Evolutionary conservation across 1,140 invertebrate genomes (phyloP).

Genomic region (Temnothorax nylanderi): DNA sequence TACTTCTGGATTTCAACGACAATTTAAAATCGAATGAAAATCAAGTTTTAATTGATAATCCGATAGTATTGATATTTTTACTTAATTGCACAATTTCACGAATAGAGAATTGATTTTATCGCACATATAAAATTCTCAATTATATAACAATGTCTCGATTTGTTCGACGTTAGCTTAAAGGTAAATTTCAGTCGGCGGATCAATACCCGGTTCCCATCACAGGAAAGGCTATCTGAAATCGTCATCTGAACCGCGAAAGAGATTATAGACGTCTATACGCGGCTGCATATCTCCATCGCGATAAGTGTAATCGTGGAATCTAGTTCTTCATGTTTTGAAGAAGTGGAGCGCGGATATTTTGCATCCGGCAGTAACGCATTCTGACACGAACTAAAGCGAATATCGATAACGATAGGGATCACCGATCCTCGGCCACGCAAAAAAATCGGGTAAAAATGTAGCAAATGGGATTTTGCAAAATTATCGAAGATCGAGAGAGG

Average conservation of each 20-base stretch:
- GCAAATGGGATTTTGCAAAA: slow-evolving; percentile 48
- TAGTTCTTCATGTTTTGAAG: slow-evolving; percentile 62
- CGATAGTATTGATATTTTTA: slow-evolving; percentile 5
- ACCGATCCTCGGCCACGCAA: slow-evolving; percentile 41
- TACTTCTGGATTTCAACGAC: not conserved
- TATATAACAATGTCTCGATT: slow-evolving; percentile 26
- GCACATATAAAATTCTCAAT: not conserved
- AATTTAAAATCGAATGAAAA: not conserved
- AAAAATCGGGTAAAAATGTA: slow-evolving; percentile 43
- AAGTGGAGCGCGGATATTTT: slow-evolving; percentile 59
- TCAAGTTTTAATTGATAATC: not conserved
- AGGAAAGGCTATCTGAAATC: slow-evolving; percentile 59
- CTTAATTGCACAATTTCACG: not conserved
- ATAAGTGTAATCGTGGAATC: slow-evolving; percentile 57
- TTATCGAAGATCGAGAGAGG: slow-evolving; percentile 32
- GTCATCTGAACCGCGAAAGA: slow-evolving; percentile 61
- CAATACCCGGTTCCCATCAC: slow-evolving; percentile 56
- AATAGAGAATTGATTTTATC: slow-evolving; percentile 1
- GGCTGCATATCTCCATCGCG: slow-evolving; percentile 57
- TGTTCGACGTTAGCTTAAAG: slow-evolving; percentile 40
- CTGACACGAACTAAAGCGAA: slow-evolving; percentile 57
- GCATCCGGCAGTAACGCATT: slow-evolving; percentile 53
- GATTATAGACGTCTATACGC: slow-evolving; percentile 63
- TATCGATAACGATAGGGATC: slow-evolving; percentile 59
- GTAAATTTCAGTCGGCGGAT: slow-evolving; percentile 47